Percentiles rank a stretch among this genome's conserved stretches.
phyloP scores from a whole-genome alignment of 1,140 invertebrate species.

The Calliphora vicina region DNA sequence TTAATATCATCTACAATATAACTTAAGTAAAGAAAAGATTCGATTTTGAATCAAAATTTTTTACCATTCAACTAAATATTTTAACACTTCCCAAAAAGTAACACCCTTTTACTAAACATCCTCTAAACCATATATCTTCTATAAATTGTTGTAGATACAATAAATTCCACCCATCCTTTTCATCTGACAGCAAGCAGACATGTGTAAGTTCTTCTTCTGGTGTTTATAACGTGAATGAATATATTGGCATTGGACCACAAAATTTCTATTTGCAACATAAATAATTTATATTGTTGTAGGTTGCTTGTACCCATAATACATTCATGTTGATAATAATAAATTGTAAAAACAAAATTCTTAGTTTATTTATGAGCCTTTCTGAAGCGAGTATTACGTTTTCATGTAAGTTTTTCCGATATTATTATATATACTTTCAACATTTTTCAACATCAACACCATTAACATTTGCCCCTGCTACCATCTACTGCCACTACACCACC shows the following conservation, averaged over 20 bases:
- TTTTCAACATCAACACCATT: neutral
- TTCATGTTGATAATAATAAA: conserved; percentile 8
- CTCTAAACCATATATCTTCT: too few relatives aligned
- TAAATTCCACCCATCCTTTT: neutral
- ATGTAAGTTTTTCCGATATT: neutral
- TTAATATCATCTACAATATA: too few relatives aligned
- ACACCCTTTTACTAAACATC: too few relatives aligned
- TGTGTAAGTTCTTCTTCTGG: neutral
- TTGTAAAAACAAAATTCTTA: conserved; percentile 12
- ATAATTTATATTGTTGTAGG: neutral
- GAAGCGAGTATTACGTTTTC: neutral
- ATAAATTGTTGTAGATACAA: neutral
- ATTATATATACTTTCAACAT: too few relatives aligned
- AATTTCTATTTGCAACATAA: conserved; percentile 26
- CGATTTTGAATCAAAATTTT: too few relatives aligned
- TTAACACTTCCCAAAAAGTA: too few relatives aligned
- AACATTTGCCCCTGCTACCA: neutral
- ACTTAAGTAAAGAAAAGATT: too few relatives aligned
- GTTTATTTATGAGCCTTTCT: conserved; percentile 18
- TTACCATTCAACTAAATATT: too few relatives aligned
- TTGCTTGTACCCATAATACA: neutral
- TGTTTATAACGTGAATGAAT: neutral
- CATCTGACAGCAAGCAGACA: neutral
- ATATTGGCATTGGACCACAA: conserved; percentile 15
- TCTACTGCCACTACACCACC: neutral